Evolutionary conservation across 2,888 invertebrate species (phyloP).

Genomic region (Congeria kusceri): DNA sequence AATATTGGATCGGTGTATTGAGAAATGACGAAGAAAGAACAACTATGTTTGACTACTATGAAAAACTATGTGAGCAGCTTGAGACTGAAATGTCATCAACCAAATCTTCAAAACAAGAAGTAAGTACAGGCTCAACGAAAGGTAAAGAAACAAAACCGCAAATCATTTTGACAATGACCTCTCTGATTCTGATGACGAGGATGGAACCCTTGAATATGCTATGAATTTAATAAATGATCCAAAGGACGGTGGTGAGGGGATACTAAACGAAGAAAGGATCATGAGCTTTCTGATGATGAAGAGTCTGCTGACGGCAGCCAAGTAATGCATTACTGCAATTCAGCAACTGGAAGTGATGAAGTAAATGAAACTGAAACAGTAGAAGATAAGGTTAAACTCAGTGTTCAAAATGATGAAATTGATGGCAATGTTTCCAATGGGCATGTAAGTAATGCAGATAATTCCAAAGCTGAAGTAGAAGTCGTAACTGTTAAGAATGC

Average conservation of each 20-base stretch:
- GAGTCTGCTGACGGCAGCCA: slow-evolving; percentile 36
- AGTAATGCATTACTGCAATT: slow-evolving; percentile 32
- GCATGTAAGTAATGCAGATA: neutral
- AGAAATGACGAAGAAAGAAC: slow-evolving; percentile 72
- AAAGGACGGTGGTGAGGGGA: neutral
- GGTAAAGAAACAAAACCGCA: neutral
- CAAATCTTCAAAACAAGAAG: slow-evolving; percentile 12
- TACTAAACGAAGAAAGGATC: slow-evolving; percentile 18
- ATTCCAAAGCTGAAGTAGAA: neutral
- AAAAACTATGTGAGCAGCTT: slow-evolving; percentile 22
- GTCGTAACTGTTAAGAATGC: too few species aligned
- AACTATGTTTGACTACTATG: slow-evolving; percentile 42
- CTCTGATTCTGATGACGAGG: slow-evolving; percentile 28
- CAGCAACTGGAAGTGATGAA: slow-evolving; percentile 5
- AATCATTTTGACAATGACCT: slow-evolving; percentile 15
- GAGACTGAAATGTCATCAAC: neutral
- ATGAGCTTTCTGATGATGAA: slow-evolving; percentile 49
- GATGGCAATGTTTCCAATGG: too few species aligned
- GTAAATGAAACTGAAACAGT: neutral
- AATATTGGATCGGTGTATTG: slow-evolving; percentile 81
- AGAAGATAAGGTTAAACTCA: neutral
- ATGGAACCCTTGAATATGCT: slow-evolving; percentile 34
- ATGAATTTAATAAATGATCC: slow-evolving; percentile 28
- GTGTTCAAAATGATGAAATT: neutral
- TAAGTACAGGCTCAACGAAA: neutral